Evolutionary conservation across 1,140 invertebrate genomes (phyloP).

Genomic region (Megalonaias nervosa): DNA sequence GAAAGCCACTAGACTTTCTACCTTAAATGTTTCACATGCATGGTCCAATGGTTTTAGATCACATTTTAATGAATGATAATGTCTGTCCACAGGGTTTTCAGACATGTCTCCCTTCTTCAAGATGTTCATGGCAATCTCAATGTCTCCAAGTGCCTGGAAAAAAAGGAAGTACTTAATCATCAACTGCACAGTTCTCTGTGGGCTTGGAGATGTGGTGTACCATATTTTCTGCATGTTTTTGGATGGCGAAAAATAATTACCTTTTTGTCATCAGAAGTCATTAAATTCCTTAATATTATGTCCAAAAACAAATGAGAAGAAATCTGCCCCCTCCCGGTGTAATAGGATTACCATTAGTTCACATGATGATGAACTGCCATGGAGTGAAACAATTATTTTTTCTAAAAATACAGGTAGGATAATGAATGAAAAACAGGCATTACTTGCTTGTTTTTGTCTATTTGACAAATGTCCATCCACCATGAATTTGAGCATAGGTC

Average conservation of each 20-base stretch:
- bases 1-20: conserved; percentile 20
- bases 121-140: conserved; percentile 68
- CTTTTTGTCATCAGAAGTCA: no score
- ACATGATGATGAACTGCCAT: not conserved
- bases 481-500: no score
- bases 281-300: not conserved
- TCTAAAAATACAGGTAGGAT: not conserved
- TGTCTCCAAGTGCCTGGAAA: conserved; percentile 65
- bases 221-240: no score
- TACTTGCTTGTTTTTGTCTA: no score
- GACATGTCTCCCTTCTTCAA: conserved; percentile 63
- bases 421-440: not conserved
- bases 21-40: conserved; percentile 55
- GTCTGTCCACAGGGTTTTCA: conserved; percentile 68
- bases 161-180: conserved; percentile 3
- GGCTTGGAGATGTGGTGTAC: no score
- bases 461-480: no score
- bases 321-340: not conserved
- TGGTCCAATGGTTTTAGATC: conserved; percentile 54
- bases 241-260: no score
- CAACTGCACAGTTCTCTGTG: not conserved
- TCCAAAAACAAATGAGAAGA: not conserved
- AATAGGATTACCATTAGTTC: no score
- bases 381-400: not conserved
- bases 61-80: conserved; percentile 68